These are phyloP conservation scores for Aethes cnicana DNA, from an alignment of 2,888 invertebrate species.

Conservation along the genomic window DNA sequence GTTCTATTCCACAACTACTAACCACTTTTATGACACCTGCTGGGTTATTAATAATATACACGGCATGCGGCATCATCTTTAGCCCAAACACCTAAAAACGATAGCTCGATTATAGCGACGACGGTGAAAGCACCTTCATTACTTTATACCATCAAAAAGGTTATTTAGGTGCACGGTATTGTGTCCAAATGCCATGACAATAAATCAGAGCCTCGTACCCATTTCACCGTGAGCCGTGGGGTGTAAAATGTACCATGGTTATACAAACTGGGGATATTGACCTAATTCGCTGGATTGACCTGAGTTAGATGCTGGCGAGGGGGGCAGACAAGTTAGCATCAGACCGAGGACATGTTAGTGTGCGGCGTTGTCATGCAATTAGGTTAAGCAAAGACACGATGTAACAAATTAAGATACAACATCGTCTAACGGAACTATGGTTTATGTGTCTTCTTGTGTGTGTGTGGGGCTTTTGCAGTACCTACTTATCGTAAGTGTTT, in stretches of 20 bases:
- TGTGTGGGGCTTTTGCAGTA: too few species aligned
- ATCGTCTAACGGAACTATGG: too few species aligned
- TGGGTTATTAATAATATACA: too few species aligned
- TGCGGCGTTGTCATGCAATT: too few species aligned
- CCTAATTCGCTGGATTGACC: constrained; percentile 65
- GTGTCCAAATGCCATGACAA: constrained; percentile 71
- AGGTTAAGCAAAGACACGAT: not conserved
- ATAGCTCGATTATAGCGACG: not conserved
- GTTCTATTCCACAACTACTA: too few species aligned
- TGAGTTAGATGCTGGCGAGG: constrained; percentile 52
- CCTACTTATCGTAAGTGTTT: too few species aligned
- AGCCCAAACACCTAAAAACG: not conserved
- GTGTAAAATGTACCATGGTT: constrained; percentile 44
- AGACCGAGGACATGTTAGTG: constrained; percentile 8
- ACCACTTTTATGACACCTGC: too few species aligned
- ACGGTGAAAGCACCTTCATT: constrained; percentile 11
- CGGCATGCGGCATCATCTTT: too few species aligned
- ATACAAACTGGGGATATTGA: constrained; percentile 61
- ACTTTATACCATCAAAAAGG: constrained; percentile 38
- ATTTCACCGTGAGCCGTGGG: constrained; percentile 46
- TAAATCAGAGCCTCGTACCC: constrained; percentile 65
- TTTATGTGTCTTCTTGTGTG: too few species aligned
- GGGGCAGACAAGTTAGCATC: constrained; percentile 23
- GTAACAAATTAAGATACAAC: too few species aligned
- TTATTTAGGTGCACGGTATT: constrained; percentile 45